Conservation (phyloP, 1,140 invertebrate species). For the Bombus polaris region DNA sequence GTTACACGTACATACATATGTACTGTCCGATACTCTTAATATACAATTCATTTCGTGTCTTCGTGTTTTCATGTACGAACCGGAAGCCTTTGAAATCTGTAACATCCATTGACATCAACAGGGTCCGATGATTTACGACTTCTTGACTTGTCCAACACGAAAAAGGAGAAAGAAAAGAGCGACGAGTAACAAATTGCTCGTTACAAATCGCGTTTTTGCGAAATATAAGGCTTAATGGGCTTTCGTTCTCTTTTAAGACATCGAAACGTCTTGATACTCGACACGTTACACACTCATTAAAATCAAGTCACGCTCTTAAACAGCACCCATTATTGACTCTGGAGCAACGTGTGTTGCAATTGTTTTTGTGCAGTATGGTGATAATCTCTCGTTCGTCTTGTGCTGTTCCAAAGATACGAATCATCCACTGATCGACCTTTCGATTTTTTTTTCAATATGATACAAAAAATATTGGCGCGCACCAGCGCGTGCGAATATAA, state of each 20-base stretch:
- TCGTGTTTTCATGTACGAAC: neutral
- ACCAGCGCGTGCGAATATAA: slow-evolving; percentile 59
- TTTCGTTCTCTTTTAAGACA: slow-evolving; percentile 16
- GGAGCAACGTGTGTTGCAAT: neutral
- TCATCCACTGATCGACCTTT: neutral
- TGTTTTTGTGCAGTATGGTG: neutral
- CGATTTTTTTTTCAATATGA: slow-evolving; percentile 19
- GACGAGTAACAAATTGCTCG: slow-evolving; percentile 7
- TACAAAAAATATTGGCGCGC: slow-evolving; percentile 66
- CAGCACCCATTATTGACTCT: slow-evolving; percentile 40
- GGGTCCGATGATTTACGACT: neutral
- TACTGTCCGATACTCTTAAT: neutral
- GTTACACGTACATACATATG: neutral
- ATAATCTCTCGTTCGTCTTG: neutral
- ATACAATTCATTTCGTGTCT: slow-evolving; percentile 12
- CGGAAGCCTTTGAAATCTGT: neutral
- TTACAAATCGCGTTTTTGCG: neutral
- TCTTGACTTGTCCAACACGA: neutral
- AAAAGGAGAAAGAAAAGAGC: slow-evolving; percentile 15
- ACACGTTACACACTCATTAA: neutral
- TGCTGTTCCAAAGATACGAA: neutral
- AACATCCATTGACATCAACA: neutral
- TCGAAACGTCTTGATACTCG: neutral
- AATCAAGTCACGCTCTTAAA: neutral
- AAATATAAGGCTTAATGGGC: slow-evolving; percentile 6